Evolutionary conservation across 2,113 vertebrate genomes (phyloP), one percentile per base, ranked within the genome.

Genomic region (Heliornis fulica): DNA sequence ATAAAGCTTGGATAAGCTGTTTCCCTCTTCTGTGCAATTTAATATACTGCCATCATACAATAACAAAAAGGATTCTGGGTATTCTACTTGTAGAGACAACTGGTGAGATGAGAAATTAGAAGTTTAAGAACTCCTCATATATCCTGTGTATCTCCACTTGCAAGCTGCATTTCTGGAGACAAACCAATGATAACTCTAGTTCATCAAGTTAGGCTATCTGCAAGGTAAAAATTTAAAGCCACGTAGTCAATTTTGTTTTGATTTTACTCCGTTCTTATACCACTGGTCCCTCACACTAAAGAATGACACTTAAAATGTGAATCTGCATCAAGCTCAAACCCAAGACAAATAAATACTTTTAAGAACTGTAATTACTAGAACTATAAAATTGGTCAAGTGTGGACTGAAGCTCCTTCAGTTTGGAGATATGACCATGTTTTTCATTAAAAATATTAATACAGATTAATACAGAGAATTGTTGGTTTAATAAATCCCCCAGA

Each of bases 211-310:
- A 5, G 72, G 80, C 81, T 89, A 91, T 66, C 71, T 94, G 56
- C 17, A 31, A 80, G 31, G 43, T 81, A 65, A 94, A 96, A 92
- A 94, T 63, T 92, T 90, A 91, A 97, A 97, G 78, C 43, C 91
- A 94, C 16, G 88, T 9, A 87, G 22, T 64, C 32, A 15, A 36
- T 13, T 40, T n/a, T 22, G 1, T 2, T 4, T 56, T 48, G 3
- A 18, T 92, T 82, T 83, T 16, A 50, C 43, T 83, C n/a, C 31
- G 21, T 32, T 91, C 83, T 77, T 74, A 43, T 22, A 63, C 17
- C 9, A 83, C 8, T 16, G 5, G 15, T 46, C 12, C 11, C 43
- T 53, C 50, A 56, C 19, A n/a, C 31, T 51, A 45, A 71, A 68
- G 25, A 70, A 66, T 34, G 9, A 51, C 32, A 40, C 59, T 66